Conservation (phyloP, 2,797 vertebrate species). For the Cygnus olor region DNA sequence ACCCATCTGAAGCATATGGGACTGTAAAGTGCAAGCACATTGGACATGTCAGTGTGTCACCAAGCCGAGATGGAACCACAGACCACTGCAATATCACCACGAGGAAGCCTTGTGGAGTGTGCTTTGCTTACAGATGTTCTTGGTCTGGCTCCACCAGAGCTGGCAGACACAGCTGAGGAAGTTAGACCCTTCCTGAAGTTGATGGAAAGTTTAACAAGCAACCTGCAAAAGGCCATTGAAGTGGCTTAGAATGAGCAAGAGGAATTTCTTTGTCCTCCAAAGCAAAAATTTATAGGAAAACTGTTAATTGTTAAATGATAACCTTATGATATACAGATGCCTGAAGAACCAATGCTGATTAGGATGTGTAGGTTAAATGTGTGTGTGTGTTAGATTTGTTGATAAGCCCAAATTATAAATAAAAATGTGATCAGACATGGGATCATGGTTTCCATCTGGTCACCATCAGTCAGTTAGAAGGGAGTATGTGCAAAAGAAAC, state of each 20-base stretch:
- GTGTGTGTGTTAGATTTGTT: neutral
- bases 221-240: neutral
- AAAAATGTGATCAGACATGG: neutral
- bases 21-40: neutral
- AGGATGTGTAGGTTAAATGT: neutral
- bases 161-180: neutral
- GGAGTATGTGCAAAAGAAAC: neutral
- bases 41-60: neutral
- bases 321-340: neutral
- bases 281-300: neutral
- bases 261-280: neutral
- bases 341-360: neutral
- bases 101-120: neutral
- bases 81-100: too few relatives aligned
- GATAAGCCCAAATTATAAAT: neutral
- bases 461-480: neutral
- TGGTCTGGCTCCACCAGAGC: neutral
- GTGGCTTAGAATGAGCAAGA: neutral
- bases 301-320: neutral
- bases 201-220: neutral
- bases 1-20: neutral
- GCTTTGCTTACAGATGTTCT: neutral
- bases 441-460: neutral
- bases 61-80: neutral
- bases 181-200: neutral